These are phyloP conservation scores for Thymallus thymallus DNA, from an alignment of 2,113 vertebrate genomes.

Conservation along the genomic window DNA sequence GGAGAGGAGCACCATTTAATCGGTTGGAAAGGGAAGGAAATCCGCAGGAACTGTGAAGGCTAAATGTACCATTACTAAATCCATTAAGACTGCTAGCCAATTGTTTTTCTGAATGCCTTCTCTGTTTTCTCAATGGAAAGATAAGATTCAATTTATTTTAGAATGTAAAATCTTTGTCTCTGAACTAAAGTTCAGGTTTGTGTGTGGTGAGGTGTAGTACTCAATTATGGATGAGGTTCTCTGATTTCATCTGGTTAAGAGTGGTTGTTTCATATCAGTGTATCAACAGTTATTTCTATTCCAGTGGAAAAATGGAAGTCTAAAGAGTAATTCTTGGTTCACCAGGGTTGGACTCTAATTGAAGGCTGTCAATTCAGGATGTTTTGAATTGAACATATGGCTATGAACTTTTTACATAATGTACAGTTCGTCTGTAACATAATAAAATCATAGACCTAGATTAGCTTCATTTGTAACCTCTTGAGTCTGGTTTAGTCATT, in stretches of 20 bases:
- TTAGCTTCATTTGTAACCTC: not conserved
- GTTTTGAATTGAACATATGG: too few relatives aligned
- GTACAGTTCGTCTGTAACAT: not conserved
- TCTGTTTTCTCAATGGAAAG: conserved; percentile 45
- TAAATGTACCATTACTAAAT: conserved; percentile 47
- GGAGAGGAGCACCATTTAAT: conserved; percentile 35
- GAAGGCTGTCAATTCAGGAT: too few relatives aligned
- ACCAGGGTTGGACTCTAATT: too few relatives aligned
- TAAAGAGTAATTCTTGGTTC: not conserved
- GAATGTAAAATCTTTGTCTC: conserved; percentile 30
- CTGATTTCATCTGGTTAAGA: conserved; percentile 4
- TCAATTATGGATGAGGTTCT: conserved; percentile 10
- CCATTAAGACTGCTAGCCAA: conserved; percentile 43
- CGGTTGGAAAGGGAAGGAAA: conserved; percentile 33
- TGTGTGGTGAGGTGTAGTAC: conserved; percentile 19
- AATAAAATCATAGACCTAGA: not conserved
- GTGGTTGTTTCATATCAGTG: not conserved
- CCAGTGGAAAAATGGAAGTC: not conserved
- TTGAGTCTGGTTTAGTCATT: not conserved
- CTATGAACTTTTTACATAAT: not conserved
- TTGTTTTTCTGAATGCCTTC: conserved; percentile 21
- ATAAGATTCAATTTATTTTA: conserved; percentile 40
- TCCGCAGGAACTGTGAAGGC: conserved; percentile 27
- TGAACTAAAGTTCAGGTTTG: conserved; percentile 34
- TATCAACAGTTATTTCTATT: conserved; percentile 14